Evolutionary conservation across 1,140 invertebrate species (phyloP).

Genomic region (Calephelis nemesis): DNA sequence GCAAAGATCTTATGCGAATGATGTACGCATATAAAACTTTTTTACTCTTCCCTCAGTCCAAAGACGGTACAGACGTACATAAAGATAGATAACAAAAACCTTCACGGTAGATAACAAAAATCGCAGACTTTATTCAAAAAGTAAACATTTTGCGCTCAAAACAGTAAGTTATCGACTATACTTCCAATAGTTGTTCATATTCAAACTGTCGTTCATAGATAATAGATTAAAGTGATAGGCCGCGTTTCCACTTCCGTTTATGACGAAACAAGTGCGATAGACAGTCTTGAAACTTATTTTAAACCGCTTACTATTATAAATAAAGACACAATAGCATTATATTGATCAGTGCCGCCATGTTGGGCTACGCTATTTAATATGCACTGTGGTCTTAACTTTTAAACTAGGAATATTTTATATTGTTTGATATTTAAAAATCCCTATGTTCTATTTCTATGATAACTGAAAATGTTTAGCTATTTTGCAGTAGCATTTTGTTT

Average conservation of each 20-base stretch:
- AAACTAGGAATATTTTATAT: neutral
- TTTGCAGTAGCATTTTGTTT: too few relatives aligned
- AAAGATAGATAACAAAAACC: too few relatives aligned
- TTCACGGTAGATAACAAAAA: too few relatives aligned
- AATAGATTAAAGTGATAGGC: slow-evolving; percentile 22
- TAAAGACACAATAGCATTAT: slow-evolving; percentile 35
- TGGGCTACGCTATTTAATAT: slow-evolving; percentile 5
- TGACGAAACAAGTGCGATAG: slow-evolving; percentile 12
- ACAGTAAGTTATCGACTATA: neutral
- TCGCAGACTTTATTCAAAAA: too few relatives aligned
- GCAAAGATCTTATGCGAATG: too few relatives aligned
- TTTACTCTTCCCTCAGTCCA: too few relatives aligned
- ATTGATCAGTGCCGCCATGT: slow-evolving; percentile 23
- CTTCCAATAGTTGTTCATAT: neutral
- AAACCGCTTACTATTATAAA: slow-evolving; percentile 21
- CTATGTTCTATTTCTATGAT: too few relatives aligned
- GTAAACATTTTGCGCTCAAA: too few relatives aligned
- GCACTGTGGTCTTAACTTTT: neutral
- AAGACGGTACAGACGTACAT: too few relatives aligned
- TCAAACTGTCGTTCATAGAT: slow-evolving; percentile 4
- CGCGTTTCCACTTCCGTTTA: slow-evolving; percentile 17
- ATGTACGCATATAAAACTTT: too few relatives aligned
- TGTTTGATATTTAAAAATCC: too few relatives aligned
- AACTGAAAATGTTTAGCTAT: too few relatives aligned
- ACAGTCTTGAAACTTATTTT: slow-evolving; percentile 28